Base-by-base conservation (phyloP, 2,797 vertebrate genomes). In the Oophaga sylvatica region DNA sequence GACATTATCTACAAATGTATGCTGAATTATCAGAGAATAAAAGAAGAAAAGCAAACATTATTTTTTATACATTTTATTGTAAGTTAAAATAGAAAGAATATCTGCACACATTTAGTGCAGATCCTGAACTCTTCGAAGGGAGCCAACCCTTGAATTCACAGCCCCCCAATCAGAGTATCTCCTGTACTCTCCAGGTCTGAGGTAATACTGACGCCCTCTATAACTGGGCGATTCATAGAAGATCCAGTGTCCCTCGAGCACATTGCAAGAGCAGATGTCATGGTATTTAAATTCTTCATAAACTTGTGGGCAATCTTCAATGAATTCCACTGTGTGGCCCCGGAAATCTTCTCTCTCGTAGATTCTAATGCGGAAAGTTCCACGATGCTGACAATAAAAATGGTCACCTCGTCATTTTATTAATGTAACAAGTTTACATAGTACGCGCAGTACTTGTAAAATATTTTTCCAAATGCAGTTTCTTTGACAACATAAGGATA, bases 211-310 rank as follows among this genome's bases (percentile, higher is more conserved):
- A 8, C 29, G 86, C 16, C 89, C 86, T 29, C 60, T 75, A 79
- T 81, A 89, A 48, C 81, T 87, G 0, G 89, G 85, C 45, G 53
- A 2, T 65, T 90, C 86, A 53, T 87, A 90, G 48, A 90, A 84
- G 81, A 90, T 81, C 89, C 89, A 90, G 78, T 90, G 11, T 5
- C 89, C 89, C 5, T 90, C 89, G 63, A 87, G 48, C 45, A 90
- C 89, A 29, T 68, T 76, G 62, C 81, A 87, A 0, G 89, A 90
- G 2, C 76, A 31, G 22, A 90, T 84, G 8, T 90, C 82, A n/a
- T n/a, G 48, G 48, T 48, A 70, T 19, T 71, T 81, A 56, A 90
- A 85, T 29, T 83, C 63, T 19, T 90, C 87, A 19, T 22, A 73
- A 57, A 90, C 59, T 4, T 82, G 53, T 0, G 80, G 65, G 35